These are phyloP conservation scores for Phocoena sinus DNA, from an alignment of 2,113 vertebrate genomes.

Conservation along the genomic window DNA sequence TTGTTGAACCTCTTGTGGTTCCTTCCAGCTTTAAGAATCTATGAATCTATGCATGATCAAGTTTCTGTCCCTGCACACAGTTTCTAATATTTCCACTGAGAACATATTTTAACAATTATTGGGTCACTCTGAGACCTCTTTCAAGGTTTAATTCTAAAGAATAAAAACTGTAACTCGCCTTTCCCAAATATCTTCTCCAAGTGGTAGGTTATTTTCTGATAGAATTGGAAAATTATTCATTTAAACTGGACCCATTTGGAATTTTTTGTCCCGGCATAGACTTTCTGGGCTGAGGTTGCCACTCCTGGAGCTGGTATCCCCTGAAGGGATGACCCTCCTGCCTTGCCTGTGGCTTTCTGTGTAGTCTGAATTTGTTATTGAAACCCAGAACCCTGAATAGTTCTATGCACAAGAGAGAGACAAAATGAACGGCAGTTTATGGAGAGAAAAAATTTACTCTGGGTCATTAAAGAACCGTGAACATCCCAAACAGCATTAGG, in stretches of 20 bases:
- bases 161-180: constrained; percentile 36
- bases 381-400: background rate
- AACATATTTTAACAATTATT: constrained; percentile 33
- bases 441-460: background rate
- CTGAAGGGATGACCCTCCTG: background rate
- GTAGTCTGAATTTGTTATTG: background rate
- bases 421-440: background rate
- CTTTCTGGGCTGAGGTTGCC: background rate
- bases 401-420: background rate
- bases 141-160: constrained; percentile 69
- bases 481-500: background rate
- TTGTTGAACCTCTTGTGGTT: background rate
- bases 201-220: constrained; percentile 20
- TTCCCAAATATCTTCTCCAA: constrained; percentile 4
- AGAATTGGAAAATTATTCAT: background rate
- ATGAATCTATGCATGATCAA: background rate
- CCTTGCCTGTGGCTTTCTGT: background rate
- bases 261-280: background rate
- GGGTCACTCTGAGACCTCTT: constrained; percentile 36
- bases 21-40: background rate
- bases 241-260: fast-evolving
- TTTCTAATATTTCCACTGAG: constrained; percentile 49
- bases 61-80: background rate
- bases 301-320: background rate
- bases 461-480: background rate